Evolutionary conservation across 2,888 invertebrate genomes (phyloP), one percentile per base, ranked within the genome.

Genomic region (Eupithecia exiguata): DNA sequence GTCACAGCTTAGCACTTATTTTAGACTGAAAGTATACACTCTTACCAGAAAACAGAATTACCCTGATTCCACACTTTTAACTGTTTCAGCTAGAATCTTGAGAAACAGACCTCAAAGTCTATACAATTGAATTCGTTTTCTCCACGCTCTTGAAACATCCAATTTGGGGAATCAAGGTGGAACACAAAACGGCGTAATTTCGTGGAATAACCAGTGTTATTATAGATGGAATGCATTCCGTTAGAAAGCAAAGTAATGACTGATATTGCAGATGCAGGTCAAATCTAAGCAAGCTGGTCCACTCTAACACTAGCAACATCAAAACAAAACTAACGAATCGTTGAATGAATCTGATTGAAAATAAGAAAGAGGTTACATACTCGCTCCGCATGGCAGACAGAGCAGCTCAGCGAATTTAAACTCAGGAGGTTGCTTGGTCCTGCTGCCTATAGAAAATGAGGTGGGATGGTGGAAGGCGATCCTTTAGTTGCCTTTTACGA

Each of bases 211-310:
- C 81, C 73, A 79, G 82, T 81, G 81, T 84, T 80, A 85, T 86
- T 87, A 86, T 77, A 79, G 81, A 82, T 80, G 82, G 81, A 83
- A 74, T 81, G 77, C 78, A 77, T 80, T 73, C 86, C 83, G 84
- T 86, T 87, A 87, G 85, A 88, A 86, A 86, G 84, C 77, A 66
- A 66, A 65, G 79, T 85, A 86, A 87, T 84, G 80, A 81, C 80
- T 79, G 83, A 75, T 73, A 76, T 71, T 76, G 76, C 76, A 76
- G 75, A 77, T 75, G 77, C 77, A 81, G 82, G 76, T 78, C 68
- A 79, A 70, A n/a, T n/a, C 58, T 18, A 5, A n/a, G 61, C 9
- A 6, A 76, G 75, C 73, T 73, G 69, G 69, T 65, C 49, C 43
- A 70, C 40, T 66, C n/a, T 38, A 36, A 40, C 30, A 62, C 18